Evolutionary conservation across 2,888 invertebrate species (phyloP).

Genomic region (Acronicta psi): DNA sequence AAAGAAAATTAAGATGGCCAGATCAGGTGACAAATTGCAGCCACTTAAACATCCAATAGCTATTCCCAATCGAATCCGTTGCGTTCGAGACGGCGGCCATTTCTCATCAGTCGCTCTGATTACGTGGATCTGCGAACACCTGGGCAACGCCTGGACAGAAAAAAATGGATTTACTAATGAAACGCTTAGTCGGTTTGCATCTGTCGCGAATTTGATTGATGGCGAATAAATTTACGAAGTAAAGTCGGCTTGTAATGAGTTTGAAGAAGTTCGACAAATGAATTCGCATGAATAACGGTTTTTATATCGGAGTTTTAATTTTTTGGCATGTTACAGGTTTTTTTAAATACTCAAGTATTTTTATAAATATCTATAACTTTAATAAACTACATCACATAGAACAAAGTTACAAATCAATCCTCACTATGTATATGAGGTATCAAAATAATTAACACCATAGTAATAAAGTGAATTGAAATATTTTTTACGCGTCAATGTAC

Average conservation of each 20-base stretch:
- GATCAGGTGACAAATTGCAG: conserved; percentile 54
- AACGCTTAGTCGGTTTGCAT: conserved; percentile 71
- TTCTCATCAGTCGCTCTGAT: conserved; percentile 65
- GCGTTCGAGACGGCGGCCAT: conserved; percentile 58
- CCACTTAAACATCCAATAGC: conserved; percentile 56
- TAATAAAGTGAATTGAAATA: no score
- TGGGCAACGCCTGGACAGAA: conserved; percentile 60
- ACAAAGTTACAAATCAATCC: no score
- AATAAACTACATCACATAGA: no score
- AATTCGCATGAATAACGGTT: conserved; percentile 52
- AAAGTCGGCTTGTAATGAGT: conserved; percentile 58
- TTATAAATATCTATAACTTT: no score
- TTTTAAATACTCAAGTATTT: no score
- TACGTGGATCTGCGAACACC: conserved; percentile 60
- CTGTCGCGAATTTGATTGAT: conserved; percentile 74
- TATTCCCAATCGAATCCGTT: conserved; percentile 63
- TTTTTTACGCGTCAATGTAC: no score
- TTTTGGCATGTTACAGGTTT: conserved; percentile 19
- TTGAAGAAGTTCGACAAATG: conserved; percentile 44
- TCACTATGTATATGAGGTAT: no score
- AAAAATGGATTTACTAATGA: conserved; percentile 77
- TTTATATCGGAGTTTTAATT: conserved; percentile 34
- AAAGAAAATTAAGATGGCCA: conserved; percentile 47
- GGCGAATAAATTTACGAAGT: conserved; percentile 57
- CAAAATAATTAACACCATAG: no score